These are phyloP conservation scores for Magallana nippona DNA, from an alignment of 2,888 invertebrate species.

Conservation along the genomic window DNA sequence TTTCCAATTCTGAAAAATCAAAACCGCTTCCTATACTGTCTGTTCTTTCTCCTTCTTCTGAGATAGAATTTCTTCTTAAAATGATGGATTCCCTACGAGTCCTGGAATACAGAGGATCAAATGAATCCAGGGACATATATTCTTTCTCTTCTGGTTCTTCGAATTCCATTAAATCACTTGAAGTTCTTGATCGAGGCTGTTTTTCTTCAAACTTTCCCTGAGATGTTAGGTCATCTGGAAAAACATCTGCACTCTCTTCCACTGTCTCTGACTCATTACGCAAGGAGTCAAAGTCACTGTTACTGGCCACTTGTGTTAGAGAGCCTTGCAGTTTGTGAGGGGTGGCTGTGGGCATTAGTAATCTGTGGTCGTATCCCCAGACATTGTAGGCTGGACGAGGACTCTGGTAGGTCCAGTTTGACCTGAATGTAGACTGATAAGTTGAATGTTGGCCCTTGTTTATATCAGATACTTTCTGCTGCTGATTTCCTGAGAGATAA, in stretches of 20 bases:
- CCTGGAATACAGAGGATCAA: slow-evolving; percentile 71
- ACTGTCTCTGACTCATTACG: slow-evolving; percentile 11
- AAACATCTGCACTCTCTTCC: slow-evolving; percentile 14
- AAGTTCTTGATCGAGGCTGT: slow-evolving; percentile 50
- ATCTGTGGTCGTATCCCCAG: background rate
- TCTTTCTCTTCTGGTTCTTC: slow-evolving; percentile 65
- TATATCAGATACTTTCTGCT: background rate
- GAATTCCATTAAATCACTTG: slow-evolving; percentile 67
- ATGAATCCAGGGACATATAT: slow-evolving; percentile 71
- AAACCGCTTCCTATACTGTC: slow-evolving; percentile 9
- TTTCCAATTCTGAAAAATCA: slow-evolving; percentile 31
- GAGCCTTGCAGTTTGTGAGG: background rate
- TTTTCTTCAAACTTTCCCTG: slow-evolving; percentile 40
- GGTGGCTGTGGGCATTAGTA: background rate
- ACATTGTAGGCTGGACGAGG: background rate
- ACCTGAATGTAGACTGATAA: slow-evolving; percentile 21
- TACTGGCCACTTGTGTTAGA: slow-evolving; percentile 9
- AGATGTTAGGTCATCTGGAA: slow-evolving; percentile 41
- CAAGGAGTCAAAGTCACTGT: slow-evolving; percentile 44
- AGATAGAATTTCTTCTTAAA: slow-evolving; percentile 50
- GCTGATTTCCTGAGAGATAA: slow-evolving; percentile 30
- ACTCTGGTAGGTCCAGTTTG: slow-evolving; percentile 15
- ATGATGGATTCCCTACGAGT: slow-evolving; percentile 66
- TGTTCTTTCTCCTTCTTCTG: slow-evolving; percentile 39
- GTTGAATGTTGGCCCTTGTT: background rate